Percentiles rank a stretch among this genome's conserved stretches.
Evolutionary conservation across 2,797 vertebrate species (phyloP).

Genomic region (Pseudochirops corinnae): DNA sequence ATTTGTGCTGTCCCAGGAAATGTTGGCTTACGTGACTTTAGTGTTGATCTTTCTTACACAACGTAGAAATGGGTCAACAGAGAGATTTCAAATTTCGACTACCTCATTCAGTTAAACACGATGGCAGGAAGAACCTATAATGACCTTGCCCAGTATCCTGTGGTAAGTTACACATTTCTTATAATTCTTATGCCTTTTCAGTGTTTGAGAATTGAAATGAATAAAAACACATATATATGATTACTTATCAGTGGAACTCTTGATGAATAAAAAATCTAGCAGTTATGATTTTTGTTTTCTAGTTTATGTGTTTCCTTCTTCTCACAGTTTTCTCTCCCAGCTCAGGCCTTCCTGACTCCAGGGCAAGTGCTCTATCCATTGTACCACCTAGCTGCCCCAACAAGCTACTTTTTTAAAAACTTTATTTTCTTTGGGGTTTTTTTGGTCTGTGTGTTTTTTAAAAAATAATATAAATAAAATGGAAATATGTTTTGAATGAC

Average conservation of each 20-base stretch:
- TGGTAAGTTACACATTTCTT: conserved; percentile 87
- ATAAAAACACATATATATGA: background rate
- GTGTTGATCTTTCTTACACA: conserved; percentile 61
- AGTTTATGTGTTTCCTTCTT: background rate
- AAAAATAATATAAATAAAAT: background rate
- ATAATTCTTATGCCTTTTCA: conserved; percentile 45
- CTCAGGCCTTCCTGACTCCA: too few species aligned
- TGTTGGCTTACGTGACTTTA: conserved; percentile 35
- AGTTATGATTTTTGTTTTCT: background rate
- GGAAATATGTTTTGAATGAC: background rate
- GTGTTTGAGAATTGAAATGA: conserved; percentile 32
- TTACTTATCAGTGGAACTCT: background rate
- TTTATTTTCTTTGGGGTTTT: background rate
- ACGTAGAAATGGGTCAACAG: conserved; percentile 97
- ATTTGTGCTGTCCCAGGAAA: conserved; percentile 15
- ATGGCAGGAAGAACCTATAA: conserved; percentile 98
- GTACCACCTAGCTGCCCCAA: too few species aligned
- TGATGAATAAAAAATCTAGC: background rate
- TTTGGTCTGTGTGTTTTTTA: background rate
- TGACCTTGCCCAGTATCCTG: conserved; percentile 97
- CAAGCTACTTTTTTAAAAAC: too few species aligned
- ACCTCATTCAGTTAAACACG: conserved; percentile 98
- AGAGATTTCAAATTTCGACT: conserved; percentile 98
- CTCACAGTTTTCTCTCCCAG: background rate
- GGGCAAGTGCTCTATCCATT: too few species aligned